Evolutionary conservation across 2,113 vertebrate species (phyloP), one percentile per base, ranked within the genome.

Genomic region (Mesitornis unicolor): DNA sequence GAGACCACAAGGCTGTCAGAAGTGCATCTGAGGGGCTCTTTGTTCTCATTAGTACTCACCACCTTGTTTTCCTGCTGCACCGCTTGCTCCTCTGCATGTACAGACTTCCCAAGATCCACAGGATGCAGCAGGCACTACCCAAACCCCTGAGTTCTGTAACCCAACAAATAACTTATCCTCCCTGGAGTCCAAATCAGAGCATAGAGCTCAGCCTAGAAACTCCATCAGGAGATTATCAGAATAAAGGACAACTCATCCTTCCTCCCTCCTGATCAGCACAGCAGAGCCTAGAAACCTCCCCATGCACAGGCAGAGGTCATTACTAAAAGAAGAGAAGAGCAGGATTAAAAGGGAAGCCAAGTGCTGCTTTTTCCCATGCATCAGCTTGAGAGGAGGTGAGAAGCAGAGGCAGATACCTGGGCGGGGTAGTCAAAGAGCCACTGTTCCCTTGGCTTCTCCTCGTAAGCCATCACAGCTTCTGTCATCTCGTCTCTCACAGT

Each of bases 361-460:
- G 26, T 11, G 2, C 16, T 69, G 48, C 50, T 42, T 36, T 79
- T 47, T 64, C 26, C 43, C 19, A 29, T 0, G 0, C 11, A 50
- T 10, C 56, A 70, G 17, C 28, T 35, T 33, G 40, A 78, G 25
- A 4, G 22, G 51, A 43, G 48, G 33, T 18, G 11, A 47, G 51
- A 29, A 60, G 26, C 22, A 40, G 47, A 4, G 14, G 5, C 65
- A 59, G 63, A 36, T 98, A 99, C 99, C 99, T 99, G 99, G 84
- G 99, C 99, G 47, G 99, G 98, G 61, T 98, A 99, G 91, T 99
- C 99, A 64, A 99, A 98, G 48, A 99, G 98, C 99, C 99, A 99
- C 94, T 99, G 99, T 14, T 99, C 99, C 79, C 99, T 98, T 0
- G 98, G 98, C 90, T 99, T 99, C 68, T 99, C 99, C 87, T 99